These are phyloP conservation scores for Drosophila takahashii DNA, from an alignment of 1,140 invertebrate genomes.

Conservation along the genomic window DNA sequence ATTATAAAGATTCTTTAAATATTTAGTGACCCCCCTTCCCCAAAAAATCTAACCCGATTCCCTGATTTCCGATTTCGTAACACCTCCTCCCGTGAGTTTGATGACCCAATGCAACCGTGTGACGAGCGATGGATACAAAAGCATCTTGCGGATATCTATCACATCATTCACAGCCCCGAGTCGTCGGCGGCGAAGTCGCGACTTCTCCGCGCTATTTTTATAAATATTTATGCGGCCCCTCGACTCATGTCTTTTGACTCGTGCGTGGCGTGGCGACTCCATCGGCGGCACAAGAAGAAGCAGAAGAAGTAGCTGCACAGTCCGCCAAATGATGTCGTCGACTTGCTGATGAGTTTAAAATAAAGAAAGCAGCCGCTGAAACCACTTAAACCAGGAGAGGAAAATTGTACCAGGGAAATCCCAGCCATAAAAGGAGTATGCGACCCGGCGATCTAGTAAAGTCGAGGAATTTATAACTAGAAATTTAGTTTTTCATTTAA, in stretches of 20 bases:
- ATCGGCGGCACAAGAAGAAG: slow-evolving; percentile 14
- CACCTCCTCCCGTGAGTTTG: slow-evolving; percentile 1
- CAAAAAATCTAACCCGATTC: not conserved
- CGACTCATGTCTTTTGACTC: slow-evolving; percentile 21
- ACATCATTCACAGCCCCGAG: slow-evolving; percentile 58
- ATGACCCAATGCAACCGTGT: slow-evolving; percentile 19
- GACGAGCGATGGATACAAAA: slow-evolving; percentile 12
- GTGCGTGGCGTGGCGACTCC: slow-evolving; percentile 14
- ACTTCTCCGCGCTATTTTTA: slow-evolving; percentile 69
- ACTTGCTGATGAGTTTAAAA: slow-evolving; percentile 77
- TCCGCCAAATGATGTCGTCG: slow-evolving; percentile 78
- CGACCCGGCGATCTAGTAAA: no score
- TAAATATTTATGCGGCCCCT: slow-evolving; percentile 73
- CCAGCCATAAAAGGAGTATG: not conserved
- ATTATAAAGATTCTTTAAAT: no score
- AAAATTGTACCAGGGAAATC: slow-evolving; percentile 2
- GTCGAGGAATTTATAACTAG: no score
- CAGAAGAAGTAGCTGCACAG: slow-evolving; percentile 6
- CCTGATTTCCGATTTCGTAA: slow-evolving; percentile 10
- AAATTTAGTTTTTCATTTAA: no score
- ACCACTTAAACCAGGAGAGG: slow-evolving; percentile 59
- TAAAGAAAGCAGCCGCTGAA: slow-evolving; percentile 62
- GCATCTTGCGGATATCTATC: slow-evolving; percentile 42
- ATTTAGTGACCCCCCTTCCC: not conserved
- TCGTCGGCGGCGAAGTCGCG: slow-evolving; percentile 14